Evolutionary conservation across 1,140 invertebrate species (phyloP), one percentile per base, ranked within the genome.

Genomic region (Antheraea pernyi): DNA sequence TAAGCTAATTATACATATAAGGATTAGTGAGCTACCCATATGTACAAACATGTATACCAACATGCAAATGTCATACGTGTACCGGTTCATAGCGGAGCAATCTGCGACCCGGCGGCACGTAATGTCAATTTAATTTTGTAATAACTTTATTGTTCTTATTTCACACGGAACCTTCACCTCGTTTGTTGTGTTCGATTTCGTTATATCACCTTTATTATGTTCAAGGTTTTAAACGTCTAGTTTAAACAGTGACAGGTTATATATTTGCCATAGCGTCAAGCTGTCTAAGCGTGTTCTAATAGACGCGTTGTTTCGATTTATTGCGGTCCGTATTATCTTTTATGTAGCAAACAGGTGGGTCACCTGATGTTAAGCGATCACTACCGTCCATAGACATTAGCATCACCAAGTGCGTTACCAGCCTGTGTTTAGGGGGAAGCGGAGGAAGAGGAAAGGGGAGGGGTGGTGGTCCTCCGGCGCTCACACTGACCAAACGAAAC

Each of bases 101-200:
- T 53, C 46, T 53, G 46, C 46, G 46, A 53, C 46, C 46, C 6
- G 46, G 11, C 46, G 46, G 11, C 46, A 53, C 46, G 46, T 53
- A 53, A 53, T 53, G 46, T 13, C 46, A 53, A 53, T 53, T 53
- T 53, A 7, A 53, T 53, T 16, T 53, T 53, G 46, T 53, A 53
- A 53, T 53, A 53, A 53, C 46, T 13, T 53, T 53, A 53, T 53
- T 53, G 46, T 53, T 53, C 16, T 53, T 53, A 53, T 53, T 53
- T 53, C 46, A 53, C 16, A 53, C 16, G 46, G 46, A 53, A 53
- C 46, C 46, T 53, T 53, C 46, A 16, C 46, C 46, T 13, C 46
- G 13, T 53, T 53, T 53, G 46, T 53, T 53, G 46, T 16, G 46
- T 53, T 53, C 46, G 46, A 53, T 53, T 53, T 53, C 46, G 16